These are phyloP conservation scores for Notarius lentiginosus DNA, from an alignment of 2,113 vertebrate genomes.

Conservation along the genomic window DNA sequence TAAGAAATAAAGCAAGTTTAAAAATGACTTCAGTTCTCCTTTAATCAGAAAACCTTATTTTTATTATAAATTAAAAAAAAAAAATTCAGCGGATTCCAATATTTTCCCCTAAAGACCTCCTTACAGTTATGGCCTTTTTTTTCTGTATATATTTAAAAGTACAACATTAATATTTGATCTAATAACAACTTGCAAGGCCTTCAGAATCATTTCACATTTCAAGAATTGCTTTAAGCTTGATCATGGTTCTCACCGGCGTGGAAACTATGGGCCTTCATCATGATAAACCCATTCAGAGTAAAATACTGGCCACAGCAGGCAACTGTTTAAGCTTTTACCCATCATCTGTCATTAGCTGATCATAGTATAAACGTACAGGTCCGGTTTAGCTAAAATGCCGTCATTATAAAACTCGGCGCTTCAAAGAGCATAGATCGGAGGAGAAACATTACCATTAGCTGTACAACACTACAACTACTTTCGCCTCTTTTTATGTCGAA, in stretches of 20 bases:
- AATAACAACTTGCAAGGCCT: background rate
- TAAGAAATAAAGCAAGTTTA: too few relatives aligned
- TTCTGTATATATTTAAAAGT: background rate
- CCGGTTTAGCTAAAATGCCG: background rate
- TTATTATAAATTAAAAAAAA: background rate
- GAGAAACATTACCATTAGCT: background rate
- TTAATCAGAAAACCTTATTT: too few relatives aligned
- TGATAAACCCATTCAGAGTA: background rate
- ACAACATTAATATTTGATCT: background rate
- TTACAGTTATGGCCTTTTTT: background rate
- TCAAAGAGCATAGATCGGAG: background rate
- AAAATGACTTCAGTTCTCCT: too few relatives aligned
- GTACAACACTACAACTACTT: background rate
- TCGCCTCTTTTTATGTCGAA: background rate
- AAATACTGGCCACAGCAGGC: background rate
- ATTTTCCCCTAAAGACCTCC: background rate
- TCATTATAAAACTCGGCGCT: background rate
- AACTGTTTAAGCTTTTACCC: background rate
- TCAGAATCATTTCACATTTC: background rate
- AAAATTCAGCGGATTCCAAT: too few relatives aligned
- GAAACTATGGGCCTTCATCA: background rate
- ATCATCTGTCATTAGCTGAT: slow-evolving; percentile 17
- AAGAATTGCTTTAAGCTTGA: background rate
- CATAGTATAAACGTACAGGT: background rate
- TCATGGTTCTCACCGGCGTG: background rate